Evolutionary conservation across 30 jellyfish, hydroid and myxozoan species (phyloP), one percentile per base, ranked within the genome.

Genomic region (Aurelia aurita complex sp. Pacific): DNA sequence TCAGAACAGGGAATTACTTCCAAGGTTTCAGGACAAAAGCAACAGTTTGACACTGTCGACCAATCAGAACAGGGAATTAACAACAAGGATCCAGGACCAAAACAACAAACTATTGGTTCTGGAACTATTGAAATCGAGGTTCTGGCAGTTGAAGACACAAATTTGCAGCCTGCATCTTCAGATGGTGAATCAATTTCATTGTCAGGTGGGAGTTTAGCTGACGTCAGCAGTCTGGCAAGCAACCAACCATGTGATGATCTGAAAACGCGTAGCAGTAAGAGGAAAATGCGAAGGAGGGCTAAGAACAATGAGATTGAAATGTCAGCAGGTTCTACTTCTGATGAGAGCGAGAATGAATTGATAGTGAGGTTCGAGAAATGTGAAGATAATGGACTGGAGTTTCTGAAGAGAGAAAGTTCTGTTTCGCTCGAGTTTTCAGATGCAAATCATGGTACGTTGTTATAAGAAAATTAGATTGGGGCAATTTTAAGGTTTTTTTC

Each of bases 201-300:
- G n/a, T 81, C 91, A 33, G 91, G 66, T 35, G 91, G 91, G 1
- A 81, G 83, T 42, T 67, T 81, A 11, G 91, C 91, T 81, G 91
- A 81, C 67, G 61, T 81, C 43, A 81, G 91, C 84, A 81, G 91
- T 67, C 91, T 81, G 36, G 91, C 78, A 2, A 81, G 91, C 84
- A 62, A 54, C 35, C 69, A 81, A 83, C 80, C 91, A 68, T 78
- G 64, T 6, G 17, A 17, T 57, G 91, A 68, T n/a, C 14, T 46
- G 9, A 69, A 59, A 64, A 38, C 80, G 67, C 82, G 76, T 23
- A 53, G 75, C 77, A 81, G 91, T 61, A 68, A 62, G 51, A 57
- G 91, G 70, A 70, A 82, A 42, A n/a, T 70, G 33, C 73, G 80
- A 75, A 68, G 73, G 60, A 81, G 77, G 53, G 80, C 63, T 36